A percentile compares a stretch with the other conserved stretches of the same genome.
Evolutionary conservation across 1,140 invertebrate genomes (phyloP).

Genomic region (Bombus affinis): DNA sequence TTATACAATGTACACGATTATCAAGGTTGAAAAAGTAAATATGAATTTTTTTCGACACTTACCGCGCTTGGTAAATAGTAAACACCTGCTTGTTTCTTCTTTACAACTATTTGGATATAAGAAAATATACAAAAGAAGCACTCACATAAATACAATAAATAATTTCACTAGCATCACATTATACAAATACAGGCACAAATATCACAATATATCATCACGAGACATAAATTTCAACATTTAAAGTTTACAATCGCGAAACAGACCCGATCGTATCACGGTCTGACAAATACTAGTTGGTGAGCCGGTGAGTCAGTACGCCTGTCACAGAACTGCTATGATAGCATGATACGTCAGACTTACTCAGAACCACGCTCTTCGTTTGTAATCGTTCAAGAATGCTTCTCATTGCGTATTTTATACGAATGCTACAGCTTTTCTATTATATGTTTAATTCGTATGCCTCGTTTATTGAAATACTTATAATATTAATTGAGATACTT

Average conservation of each 20-base stretch:
- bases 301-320: constrained; percentile 36
- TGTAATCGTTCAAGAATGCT: constrained; percentile 21
- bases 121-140: background rate
- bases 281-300: constrained; percentile 26
- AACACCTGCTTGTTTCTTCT: background rate
- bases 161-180: background rate
- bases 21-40: too few species aligned
- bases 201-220: background rate
- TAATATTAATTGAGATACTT: background rate
- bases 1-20: too few species aligned
- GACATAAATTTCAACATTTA: background rate
- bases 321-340: constrained; percentile 32
- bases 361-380: background rate
- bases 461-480: background rate
- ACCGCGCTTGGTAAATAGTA: background rate
- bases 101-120: background rate
- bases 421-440: too few species aligned
- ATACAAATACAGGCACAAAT: background rate
- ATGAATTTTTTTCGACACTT: background rate
- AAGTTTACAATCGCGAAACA: background rate
- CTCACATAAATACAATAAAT: background rate
- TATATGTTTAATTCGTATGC: background rate
- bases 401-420: background rate
- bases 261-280: background rate
- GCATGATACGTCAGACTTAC: constrained; percentile 14